Evolutionary conservation across 1,140 invertebrate genomes (phyloP), one percentile per base, ranked within the genome.

Genomic region (Diabrotica virgifera): DNA sequence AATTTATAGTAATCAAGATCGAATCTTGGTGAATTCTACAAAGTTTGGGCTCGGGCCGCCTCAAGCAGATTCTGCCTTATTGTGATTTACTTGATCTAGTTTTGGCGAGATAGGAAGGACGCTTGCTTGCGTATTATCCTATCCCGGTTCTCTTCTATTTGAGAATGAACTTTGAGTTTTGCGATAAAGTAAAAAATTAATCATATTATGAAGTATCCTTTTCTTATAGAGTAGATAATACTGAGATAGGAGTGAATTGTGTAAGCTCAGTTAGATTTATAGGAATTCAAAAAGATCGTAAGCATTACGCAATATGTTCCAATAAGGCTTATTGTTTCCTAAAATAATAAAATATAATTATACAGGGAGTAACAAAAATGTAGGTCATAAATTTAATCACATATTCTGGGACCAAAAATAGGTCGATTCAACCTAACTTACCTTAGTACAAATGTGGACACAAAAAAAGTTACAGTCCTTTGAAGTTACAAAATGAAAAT

Each of bases 1-100:
- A 46, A 46, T 46, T 46, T 46, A 46, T 46, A 46, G 40, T 46
- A 46, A 46, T 46, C 40, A 46, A 46, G 40, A 46, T 46, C 40
- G 40, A 46, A 46, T 46, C 40, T 46, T 46, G 40, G 8, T 10
- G 40, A 46, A 46, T 46, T 46, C 40, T 46, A 46, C 40, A 46
- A 46, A 46, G 40, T 46, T 46, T 46, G 40, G 40, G 40, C 8
- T 46, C 8, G n/a, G 40, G n/a, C 40, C 40, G 40, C 40, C 40
- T 46, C 40, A n/a, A n/a, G 40, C n/a, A 46, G 40, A 8, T n/a
- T 10, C n/a, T 46, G 40, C 40, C 40, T 46, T 46, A 46, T 46
- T 46, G 40, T 46, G 40, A 46, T 46, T 6, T 46, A 46, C 8
- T 46, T 46, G 40, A 46, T 46, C 0, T 46, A 46, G 40, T 46